Conservation (phyloP, 2,113 vertebrate genomes). For the Passer montanus region DNA sequence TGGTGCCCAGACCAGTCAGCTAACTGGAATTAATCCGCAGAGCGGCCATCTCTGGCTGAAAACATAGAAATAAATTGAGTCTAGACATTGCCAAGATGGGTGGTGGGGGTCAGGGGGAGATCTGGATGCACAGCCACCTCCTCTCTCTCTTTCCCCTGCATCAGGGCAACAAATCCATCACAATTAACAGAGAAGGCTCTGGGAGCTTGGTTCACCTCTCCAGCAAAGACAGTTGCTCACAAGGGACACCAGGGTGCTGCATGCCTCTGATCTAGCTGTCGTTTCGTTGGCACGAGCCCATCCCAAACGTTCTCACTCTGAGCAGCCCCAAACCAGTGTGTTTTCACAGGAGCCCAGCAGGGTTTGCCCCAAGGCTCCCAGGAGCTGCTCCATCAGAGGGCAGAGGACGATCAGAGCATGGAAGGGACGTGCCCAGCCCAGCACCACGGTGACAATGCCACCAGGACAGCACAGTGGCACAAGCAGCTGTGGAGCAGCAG, state of each 20-base stretch:
- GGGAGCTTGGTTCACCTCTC: background rate
- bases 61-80: background rate
- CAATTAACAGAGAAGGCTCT: background rate
- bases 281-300: fast-evolving
- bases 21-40: background rate
- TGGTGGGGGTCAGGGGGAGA: background rate
- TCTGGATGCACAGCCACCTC: background rate
- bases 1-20: background rate
- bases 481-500: fast-evolving
- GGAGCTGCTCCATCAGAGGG: fast-evolving
- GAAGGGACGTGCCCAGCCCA: background rate
- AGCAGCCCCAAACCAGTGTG: fast-evolving
- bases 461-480: fast-evolving
- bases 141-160: background rate
- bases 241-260: background rate
- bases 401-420: fast-evolving
- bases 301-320: background rate
- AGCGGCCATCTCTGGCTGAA: background rate
- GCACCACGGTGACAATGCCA: fast-evolving
- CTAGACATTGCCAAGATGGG: background rate
- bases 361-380: background rate
- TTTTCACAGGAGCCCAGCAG: fast-evolving
- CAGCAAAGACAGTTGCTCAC: background rate
- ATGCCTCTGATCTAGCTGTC: fast-evolving
- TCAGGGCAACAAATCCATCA: background rate